These are phyloP conservation scores for Mionectes olivaceus DNA, from an alignment of 2,797 vertebrate genomes.

Conservation along the genomic window DNA sequence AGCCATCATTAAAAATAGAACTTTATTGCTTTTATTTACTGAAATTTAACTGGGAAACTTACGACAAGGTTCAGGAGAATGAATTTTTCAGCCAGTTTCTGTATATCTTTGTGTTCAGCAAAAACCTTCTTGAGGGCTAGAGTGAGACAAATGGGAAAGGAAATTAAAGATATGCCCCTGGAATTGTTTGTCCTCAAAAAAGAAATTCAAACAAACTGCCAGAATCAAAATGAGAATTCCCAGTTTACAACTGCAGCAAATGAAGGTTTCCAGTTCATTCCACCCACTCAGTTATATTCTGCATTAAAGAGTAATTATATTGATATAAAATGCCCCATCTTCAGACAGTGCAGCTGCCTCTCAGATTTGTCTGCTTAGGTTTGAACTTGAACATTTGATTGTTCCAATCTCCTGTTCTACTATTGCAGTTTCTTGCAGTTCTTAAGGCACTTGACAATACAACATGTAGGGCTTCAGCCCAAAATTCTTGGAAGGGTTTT, in stretches of 20 bases:
- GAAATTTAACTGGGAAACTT: constrained; percentile 60
- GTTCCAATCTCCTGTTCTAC: background rate
- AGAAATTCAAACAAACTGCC: background rate
- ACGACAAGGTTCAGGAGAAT: constrained; percentile 92
- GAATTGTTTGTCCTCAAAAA: background rate
- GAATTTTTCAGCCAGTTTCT: constrained; percentile 89
- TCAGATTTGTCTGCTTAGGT: background rate
- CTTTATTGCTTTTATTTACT: background rate
- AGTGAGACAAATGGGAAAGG: background rate
- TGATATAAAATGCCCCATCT: background rate
- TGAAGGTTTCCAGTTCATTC: background rate
- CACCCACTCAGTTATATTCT: background rate
- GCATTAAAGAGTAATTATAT: background rate
- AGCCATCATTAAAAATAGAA: background rate
- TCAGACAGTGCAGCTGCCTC: background rate
- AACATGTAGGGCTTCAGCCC: background rate
- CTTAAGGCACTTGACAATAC: no score
- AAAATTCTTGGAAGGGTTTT: background rate
- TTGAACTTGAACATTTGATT: background rate
- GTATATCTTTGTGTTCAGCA: constrained; percentile 85
- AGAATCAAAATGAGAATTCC: background rate
- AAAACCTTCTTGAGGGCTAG: constrained; percentile 91
- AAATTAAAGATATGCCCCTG: background rate
- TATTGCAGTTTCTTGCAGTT: background rate
- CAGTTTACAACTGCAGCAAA: background rate